Conservation (phyloP, 2,797 vertebrate genomes). For the Eidolon dupreanum region DNA sequence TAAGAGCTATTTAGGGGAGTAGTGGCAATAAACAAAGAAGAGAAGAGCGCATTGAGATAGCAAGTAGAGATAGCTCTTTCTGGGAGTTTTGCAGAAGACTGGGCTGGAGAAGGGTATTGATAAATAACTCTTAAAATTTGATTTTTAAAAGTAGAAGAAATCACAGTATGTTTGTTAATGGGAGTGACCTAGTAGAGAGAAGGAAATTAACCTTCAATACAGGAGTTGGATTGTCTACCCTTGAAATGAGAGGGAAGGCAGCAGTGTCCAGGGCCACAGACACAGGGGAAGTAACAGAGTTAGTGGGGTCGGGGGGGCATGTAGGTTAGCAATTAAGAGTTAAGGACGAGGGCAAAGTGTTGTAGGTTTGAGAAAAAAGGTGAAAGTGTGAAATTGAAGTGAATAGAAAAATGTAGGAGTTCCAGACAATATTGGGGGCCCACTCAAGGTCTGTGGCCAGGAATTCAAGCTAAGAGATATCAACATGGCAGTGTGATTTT, state of each 20-base stretch:
- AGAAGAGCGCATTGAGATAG: not conserved
- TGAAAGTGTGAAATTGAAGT: not conserved
- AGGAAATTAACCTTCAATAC: not conserved
- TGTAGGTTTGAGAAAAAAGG: not conserved
- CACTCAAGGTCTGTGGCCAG: not conserved
- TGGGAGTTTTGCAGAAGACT: not conserved
- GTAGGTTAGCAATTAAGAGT: not conserved
- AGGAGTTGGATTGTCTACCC: not conserved
- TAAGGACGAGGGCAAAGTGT: not conserved
- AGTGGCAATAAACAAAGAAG: not conserved
- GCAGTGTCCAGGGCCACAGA: not conserved
- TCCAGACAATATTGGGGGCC: not conserved
- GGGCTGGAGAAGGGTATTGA: not conserved
- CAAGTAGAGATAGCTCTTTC: not conserved
- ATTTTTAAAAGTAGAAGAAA: constrained; percentile 20
- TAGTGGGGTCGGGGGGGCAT: not conserved
- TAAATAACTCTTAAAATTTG: not conserved
- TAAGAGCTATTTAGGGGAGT: not conserved
- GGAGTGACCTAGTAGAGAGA: not conserved
- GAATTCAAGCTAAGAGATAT: not conserved
- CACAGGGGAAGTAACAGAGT: not conserved
- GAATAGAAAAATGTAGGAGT: not conserved
- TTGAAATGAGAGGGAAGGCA: not conserved
- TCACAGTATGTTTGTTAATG: not conserved
- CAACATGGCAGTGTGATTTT: not conserved